Conservation (phyloP, 92 coral and sea anemone genomes). For the Ricordea florida region DNA sequence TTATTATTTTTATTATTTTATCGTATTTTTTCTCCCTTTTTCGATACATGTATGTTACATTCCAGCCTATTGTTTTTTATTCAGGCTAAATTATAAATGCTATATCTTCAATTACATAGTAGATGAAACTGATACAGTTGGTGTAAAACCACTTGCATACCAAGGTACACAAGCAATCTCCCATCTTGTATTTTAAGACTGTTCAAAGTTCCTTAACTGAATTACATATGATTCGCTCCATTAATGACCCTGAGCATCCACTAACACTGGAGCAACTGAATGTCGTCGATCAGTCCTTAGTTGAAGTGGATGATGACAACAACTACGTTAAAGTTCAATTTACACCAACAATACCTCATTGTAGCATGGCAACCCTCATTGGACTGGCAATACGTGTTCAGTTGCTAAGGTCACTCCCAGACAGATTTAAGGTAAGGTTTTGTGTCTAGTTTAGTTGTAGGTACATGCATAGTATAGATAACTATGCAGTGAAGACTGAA, state of each 20-base stretch:
- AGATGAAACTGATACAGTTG: no score
- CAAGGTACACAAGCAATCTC: no score
- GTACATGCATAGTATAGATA: no score
- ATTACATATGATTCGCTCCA: slow-evolving; percentile 86
- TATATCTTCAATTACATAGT: no score
- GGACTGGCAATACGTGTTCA: slow-evolving; percentile 95
- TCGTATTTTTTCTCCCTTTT: no score
- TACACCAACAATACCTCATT: slow-evolving; percentile 98
- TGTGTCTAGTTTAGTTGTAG: no score
- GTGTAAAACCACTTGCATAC: no score
- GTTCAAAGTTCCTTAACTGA: slow-evolving; percentile 4
- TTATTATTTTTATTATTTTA: no score
- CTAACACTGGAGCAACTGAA: slow-evolving; percentile 93
- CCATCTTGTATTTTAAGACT: not conserved
- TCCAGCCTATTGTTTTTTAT: no score
- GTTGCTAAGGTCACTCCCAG: slow-evolving; percentile 89
- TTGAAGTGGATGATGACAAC: slow-evolving; percentile 86
- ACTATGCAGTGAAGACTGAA: no score
- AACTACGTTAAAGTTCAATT: slow-evolving; percentile 82
- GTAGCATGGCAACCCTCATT: slow-evolving; percentile 99
- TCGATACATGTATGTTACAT: no score
- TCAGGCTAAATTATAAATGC: no score
- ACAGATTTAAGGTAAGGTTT: slow-evolving; percentile 77
- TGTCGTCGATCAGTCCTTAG: slow-evolving; percentile 89
- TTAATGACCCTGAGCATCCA: slow-evolving; percentile 99